Conservation (phyloP, 2,888 invertebrate species). For the Crossocerus cetratus region DNA sequence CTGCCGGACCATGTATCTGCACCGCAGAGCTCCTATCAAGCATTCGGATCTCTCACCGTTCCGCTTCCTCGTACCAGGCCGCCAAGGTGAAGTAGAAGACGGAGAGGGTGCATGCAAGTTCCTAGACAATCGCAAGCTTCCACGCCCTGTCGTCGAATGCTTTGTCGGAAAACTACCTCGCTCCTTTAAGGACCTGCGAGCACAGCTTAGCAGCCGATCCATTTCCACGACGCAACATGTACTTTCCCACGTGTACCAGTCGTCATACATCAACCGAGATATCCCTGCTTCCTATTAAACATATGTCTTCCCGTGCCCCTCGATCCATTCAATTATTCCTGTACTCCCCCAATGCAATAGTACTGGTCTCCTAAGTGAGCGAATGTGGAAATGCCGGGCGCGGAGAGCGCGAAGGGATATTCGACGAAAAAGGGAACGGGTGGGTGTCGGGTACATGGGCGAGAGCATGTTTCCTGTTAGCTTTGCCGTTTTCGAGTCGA, state of each 20-base stretch:
- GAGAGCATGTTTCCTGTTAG: no score
- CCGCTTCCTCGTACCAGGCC: constrained; percentile 24
- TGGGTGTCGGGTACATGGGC: no score
- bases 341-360: no score
- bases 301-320: no score
- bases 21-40: constrained; percentile 48
- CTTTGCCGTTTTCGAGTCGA: no score
- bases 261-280: no score
- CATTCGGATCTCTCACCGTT: constrained; percentile 53
- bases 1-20: constrained; percentile 57
- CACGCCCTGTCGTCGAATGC: neutral
- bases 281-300: no score
- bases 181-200: constrained; percentile 24
- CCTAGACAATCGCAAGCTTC: neutral
- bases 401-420: neutral
- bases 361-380: no score
- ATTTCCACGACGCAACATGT: neutral
- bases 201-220: constrained; percentile 1
- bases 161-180: constrained; percentile 19
- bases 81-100: constrained; percentile 23
- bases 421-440: no score
- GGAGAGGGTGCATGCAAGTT: neutral
- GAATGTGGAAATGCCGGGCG: no score
- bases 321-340: no score
- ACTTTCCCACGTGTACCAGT: no score